phyloP scores from a whole-genome alignment of 2,797 vertebrate genomes.

The Spondyliosoma cantharus region DNA sequence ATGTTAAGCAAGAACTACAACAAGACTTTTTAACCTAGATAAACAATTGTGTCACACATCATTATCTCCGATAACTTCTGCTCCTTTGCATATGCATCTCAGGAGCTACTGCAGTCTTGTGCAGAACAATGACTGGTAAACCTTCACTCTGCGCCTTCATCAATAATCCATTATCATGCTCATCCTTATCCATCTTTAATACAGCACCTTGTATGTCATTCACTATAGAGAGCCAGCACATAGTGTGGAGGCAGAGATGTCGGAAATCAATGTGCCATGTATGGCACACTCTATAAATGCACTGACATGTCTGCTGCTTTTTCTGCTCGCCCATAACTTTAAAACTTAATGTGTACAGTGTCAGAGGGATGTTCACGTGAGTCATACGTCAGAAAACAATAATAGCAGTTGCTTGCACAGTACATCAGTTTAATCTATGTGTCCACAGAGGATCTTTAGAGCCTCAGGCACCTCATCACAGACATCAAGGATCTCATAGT shows the following conservation, averaged over 20 bases:
- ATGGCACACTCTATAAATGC: constrained; percentile 24
- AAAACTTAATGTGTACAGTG: constrained; percentile 40
- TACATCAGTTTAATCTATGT: background rate
- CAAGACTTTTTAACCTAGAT: constrained; percentile 13
- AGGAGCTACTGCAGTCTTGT: constrained; percentile 19
- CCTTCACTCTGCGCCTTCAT: constrained; percentile 58
- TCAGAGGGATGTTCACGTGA: background rate
- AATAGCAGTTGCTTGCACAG: background rate
- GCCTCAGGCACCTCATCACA: background rate
- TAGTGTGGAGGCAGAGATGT: constrained; percentile 35
- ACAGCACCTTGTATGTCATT: constrained; percentile 38
- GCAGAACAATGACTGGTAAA: constrained; percentile 44
- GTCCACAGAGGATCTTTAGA: background rate
- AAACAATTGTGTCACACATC: constrained; percentile 26
- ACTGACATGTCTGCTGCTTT: constrained; percentile 25
- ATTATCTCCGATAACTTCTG: background rate
- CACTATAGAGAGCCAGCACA: constrained; percentile 27
- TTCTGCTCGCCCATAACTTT: constrained; percentile 16
- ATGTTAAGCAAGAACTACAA: constrained; percentile 7
- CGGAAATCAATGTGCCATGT: constrained; percentile 47
- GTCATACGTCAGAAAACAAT: background rate
- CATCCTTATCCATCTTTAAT: constrained; percentile 68
- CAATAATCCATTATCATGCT: constrained; percentile 67
- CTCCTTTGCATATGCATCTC: background rate
- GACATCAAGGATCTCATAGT: background rate